Percentiles rank a stretch among this genome's conserved stretches.
Evolutionary conservation across 2,797 vertebrate genomes (phyloP).

Genomic region (Gymnoscopelus braueri): DNA sequence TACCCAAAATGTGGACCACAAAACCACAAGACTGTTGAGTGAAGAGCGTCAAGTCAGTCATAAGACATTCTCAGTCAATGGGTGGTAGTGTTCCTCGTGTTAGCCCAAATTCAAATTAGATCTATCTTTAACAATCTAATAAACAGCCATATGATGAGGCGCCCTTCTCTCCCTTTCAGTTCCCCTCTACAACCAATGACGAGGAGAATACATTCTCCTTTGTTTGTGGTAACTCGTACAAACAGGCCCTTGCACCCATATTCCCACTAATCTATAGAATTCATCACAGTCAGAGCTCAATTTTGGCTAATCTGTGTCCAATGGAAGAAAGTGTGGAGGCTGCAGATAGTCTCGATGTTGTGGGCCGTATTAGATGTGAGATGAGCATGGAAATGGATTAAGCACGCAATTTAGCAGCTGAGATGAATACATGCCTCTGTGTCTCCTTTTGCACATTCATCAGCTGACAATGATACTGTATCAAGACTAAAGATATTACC

Average conservation of each 20-base stretch:
- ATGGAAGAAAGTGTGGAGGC: constrained; percentile 48
- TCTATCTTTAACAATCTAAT: constrained; percentile 77
- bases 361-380: constrained; percentile 52
- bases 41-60: constrained; percentile 78
- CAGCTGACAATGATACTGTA: constrained; percentile 65
- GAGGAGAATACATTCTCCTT: constrained; percentile 57
- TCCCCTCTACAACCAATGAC: constrained; percentile 30
- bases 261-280: constrained; percentile 45
- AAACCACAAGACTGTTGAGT: constrained; percentile 80
- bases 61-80: constrained; percentile 78
- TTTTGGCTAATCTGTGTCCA: constrained; percentile 54
- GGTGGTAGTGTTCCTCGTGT: constrained; percentile 79
- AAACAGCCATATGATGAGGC: constrained; percentile 73
- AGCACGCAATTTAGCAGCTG: constrained; percentile 58
- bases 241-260: constrained; percentile 31
- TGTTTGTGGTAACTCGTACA: constrained; percentile 43
- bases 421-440: constrained; percentile 59
- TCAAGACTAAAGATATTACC: constrained; percentile 51
- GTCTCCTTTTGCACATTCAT: constrained; percentile 39
- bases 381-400: constrained; percentile 67
- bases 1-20: constrained; percentile 67
- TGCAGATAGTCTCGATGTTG: constrained; percentile 44
- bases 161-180: constrained; percentile 52
- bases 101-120: constrained; percentile 81
- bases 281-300: constrained; percentile 40